Base-by-base conservation (phyloP, 1,140 invertebrate species). In the Copidosoma floridanum region DNA sequence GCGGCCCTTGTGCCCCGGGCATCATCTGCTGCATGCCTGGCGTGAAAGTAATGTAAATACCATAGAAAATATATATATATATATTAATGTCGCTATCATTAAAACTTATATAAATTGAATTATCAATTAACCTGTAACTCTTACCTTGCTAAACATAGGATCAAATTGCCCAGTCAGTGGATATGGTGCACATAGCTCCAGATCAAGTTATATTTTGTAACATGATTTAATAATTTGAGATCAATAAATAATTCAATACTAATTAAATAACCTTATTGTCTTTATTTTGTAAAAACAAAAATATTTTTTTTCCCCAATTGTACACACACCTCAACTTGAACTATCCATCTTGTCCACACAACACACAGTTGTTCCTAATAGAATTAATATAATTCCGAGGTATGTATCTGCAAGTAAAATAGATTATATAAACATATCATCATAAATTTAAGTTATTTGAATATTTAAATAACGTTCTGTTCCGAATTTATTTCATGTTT, bases 341-440 rank as follows among this genome's bases (percentile, higher is more conserved):
- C n/a, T n/a, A n/a, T 40, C 24, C 18, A 67, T 10, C 68, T 82
- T 81, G 38, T 79, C 80, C 38, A 75, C 62, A 21, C 77, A 82
- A 50, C 82, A 83, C 8, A 83, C 68, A 6, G 67, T 68, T n/a
- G 78, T 82, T 50, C 82, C 82, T 11, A 52, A 52, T 16, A 82
- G 65, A 20, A 82, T 73, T 6, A 82, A 62, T 24, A 72, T 24
- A 53, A 80, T 79, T 50, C 81, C 82, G 4, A 79, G 54, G 20
- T 79, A 79, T 0, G 80, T 77, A 69, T 71, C 81, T 83, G 66
- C n/a, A n/a, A n/a, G n/a, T n/a, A n/a, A n/a, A n/a, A 44, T 77
- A 80, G 57, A 53, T 18, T 37, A 0, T 21, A 37, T 4, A 14
- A 23, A 37, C 23, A 51, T 35, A 20, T 7, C 18, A 40, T 20